These are phyloP conservation scores for Drosophila sproati DNA, from an alignment of 1,140 invertebrate species.

Conservation along the genomic window DNA sequence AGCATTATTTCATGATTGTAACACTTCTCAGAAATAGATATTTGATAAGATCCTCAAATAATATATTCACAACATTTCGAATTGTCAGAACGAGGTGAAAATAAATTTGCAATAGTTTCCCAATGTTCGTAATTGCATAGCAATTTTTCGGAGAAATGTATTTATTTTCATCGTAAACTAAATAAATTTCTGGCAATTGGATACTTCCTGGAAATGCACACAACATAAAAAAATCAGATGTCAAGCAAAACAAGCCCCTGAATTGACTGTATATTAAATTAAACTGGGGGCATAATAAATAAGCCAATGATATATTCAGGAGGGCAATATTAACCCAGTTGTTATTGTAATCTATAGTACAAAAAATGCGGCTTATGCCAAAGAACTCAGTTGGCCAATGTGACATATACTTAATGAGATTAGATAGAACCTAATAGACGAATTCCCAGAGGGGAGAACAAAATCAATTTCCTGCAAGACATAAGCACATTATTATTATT, in stretches of 20 bases:
- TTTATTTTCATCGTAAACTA: slow-evolving; percentile 2
- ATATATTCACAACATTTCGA: no score
- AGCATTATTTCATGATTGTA: no score
- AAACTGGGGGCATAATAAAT: slow-evolving; percentile 50
- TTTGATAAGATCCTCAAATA: no score
- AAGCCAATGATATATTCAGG: slow-evolving; percentile 33
- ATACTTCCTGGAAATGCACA: not conserved
- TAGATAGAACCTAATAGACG: slow-evolving; percentile 4
- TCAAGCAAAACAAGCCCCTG: not conserved
- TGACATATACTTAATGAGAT: slow-evolving; percentile 27
- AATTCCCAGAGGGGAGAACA: not conserved
- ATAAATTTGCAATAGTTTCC: no score
- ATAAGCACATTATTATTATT: not conserved
- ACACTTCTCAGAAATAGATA: no score
- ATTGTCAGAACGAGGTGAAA: no score
- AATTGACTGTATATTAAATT: slow-evolving; percentile 30
- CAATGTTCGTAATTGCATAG: no score
- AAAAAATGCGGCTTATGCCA: not conserved
- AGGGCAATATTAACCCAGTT: not conserved
- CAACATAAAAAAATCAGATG: not conserved
- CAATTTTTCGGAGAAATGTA: no score
- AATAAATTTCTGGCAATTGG: not conserved
- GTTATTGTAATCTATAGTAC: not conserved
- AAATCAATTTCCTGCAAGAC: slow-evolving; percentile 17
- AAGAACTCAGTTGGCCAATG: slow-evolving; percentile 1